Base-by-base conservation (phyloP, 2,797 vertebrate species). In the Lacerta agilis region DNA sequence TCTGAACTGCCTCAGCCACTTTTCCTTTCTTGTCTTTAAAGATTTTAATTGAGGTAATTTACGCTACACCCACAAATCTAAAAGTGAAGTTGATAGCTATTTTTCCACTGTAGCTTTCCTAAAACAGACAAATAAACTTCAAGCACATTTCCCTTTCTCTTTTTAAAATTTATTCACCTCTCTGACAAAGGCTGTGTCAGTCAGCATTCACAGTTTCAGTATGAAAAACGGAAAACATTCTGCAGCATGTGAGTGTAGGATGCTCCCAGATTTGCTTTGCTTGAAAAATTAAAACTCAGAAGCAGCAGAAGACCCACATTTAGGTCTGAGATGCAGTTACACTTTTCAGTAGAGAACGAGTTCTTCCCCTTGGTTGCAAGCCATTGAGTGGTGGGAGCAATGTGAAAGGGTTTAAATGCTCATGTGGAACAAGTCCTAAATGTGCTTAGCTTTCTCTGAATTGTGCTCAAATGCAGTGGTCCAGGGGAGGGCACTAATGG, bases 21-120 rank as follows among this genome's bases (percentile, higher is more conserved):
- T 49, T 49, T 13, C 49, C 49, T 15, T 49, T 49, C 49, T 17
- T 20, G 91, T 80, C 88, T 89, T 45, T 82, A 66, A 85, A 1
- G 8, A 13, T 87, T 96, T 96, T 95, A 96, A 95, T 94, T 86
- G 88, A 71, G 91, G 92, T 89, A 89, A 64, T 88, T 87, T 91
- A 87, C 75, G 89, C 43, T 75, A 49, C 66, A 49, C 76, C 90
- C 83, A 88, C 81, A 1, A 92, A 91, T 88, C 84, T 93, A 95
- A 93, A 95, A 93, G 88, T 71, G 90, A 83, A 91, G 71, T 90
- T 92, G 91, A 93, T 92, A 95, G 90, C 87, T 73, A 10, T 83
- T 92, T 83, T 41, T n/a, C 13, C 43, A 79, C 25, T 38, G 66
- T 18, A 58, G 58, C 85, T 79, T 81, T 73, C 36, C 43, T 66